These are phyloP conservation scores for Peromyscus aztecus DNA, from an alignment of 2,797 vertebrate genomes.

Conservation along the genomic window DNA sequence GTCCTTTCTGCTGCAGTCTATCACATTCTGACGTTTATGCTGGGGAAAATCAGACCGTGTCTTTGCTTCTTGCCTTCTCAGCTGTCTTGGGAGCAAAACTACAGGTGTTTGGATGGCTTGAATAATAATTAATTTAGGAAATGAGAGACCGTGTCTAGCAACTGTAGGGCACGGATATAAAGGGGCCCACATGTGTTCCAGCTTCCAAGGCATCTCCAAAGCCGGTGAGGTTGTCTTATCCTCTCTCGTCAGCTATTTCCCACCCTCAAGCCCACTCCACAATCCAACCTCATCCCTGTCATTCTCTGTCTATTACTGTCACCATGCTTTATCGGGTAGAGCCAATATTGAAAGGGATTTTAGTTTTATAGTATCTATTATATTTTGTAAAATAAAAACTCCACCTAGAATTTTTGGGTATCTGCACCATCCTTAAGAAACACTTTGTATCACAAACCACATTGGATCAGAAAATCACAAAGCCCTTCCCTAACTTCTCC, in stretches of 20 bases:
- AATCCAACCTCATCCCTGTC: accelerated
- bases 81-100: constrained; percentile 24
- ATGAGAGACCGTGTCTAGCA: background rate
- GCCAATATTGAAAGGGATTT: background rate
- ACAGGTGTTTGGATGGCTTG: background rate
- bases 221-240: background rate
- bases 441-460: background rate
- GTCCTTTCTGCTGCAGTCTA: background rate
- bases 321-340: background rate
- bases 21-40: constrained; percentile 48
- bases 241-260: background rate
- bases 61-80: constrained; percentile 35
- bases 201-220: background rate
- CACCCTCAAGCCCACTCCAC: background rate
- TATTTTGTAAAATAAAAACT: background rate
- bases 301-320: background rate
- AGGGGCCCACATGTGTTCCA: background rate
- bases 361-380: background rate
- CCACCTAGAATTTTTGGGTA: background rate
- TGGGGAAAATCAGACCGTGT: background rate
- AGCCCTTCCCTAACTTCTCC: background rate
- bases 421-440: background rate
- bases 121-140: constrained; percentile 27
- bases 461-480: background rate
- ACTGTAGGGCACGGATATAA: background rate